Conservation (phyloP, 1,140 invertebrate species). For the Pachyrhynchus sulphureomaculatus region DNA sequence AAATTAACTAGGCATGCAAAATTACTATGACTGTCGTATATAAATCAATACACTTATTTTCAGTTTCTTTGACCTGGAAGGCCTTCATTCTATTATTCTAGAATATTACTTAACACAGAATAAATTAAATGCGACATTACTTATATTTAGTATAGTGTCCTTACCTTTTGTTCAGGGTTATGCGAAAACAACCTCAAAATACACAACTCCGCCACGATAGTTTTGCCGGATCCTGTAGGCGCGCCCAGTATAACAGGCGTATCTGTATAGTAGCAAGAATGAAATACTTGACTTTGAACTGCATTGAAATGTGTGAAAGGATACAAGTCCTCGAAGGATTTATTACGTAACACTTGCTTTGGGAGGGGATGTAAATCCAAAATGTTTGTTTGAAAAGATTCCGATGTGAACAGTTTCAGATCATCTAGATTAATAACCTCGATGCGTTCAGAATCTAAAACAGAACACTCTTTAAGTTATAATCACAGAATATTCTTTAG, state of each 20-base stretch:
- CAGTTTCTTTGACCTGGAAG: too few relatives aligned
- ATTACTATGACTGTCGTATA: too few relatives aligned
- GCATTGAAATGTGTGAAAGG: constrained; percentile 96
- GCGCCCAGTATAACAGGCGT: constrained; percentile 94
- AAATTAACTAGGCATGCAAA: too few relatives aligned
- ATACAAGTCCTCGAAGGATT: constrained; percentile 79
- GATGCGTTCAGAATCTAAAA: constrained; percentile 42
- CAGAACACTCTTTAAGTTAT: too few relatives aligned
- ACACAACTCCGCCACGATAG: constrained; percentile 95
- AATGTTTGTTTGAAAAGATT: constrained; percentile 93
- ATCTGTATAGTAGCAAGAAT: constrained; percentile 94
- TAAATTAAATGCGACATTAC: too few relatives aligned
- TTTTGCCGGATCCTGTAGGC: constrained; percentile 98
- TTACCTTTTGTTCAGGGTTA: constrained; percentile 83
- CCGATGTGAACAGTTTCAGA: constrained; percentile 87
- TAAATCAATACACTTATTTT: too few relatives aligned
- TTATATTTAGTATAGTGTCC: too few relatives aligned
- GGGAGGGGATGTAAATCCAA: constrained; percentile 90
- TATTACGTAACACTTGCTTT: constrained; percentile 72
- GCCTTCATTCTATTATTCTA: too few relatives aligned
- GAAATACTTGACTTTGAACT: constrained; percentile 98
- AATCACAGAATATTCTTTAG: too few relatives aligned
- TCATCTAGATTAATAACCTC: constrained; percentile 81
- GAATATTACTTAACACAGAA: too few relatives aligned
- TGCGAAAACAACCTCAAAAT: constrained; percentile 92